Evolutionary conservation across 2,888 invertebrate genomes (phyloP), one percentile per base, ranked within the genome.

Genomic region (Leptinotarsa peninsularis): DNA sequence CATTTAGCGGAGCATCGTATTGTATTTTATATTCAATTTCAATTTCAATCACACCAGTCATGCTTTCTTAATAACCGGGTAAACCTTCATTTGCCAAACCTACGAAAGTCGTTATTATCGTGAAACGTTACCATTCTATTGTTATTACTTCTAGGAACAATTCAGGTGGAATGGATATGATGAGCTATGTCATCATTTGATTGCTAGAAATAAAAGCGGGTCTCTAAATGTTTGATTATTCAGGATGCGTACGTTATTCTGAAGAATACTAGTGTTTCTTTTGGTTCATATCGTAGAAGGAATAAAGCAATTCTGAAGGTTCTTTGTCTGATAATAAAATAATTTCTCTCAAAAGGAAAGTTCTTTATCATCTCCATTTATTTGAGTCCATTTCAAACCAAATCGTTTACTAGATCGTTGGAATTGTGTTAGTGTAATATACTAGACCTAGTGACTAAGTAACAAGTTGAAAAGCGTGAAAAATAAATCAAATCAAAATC

Each of bases 1-100:
- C 80, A 81, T 81, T 81, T 81, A 81, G 75, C 77, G 78, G 77
- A 79, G 78, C 80, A 81, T 81, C 81, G 72, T 72, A 66, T 69
- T 63, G 67, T 43, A 56, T 70, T 71, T 69, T 63, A 60, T 23
- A 56, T 70, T 71, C 73, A 76, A 76, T 78, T 78, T 76, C 78
- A 76, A 74, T 78, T 77, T 78, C 76, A 76, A 76, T 74, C 76
- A 76, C 68, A 76, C 76, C 72, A 68, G 74, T 76, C 75, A 27
- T 71, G 74, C 49, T 75, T 60, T 75, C 67, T 60, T 73, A 76
- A 76, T 76, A 70, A 70, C 49, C 23, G 54, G 52, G 68, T 69
- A 56, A 69, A 56, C 54, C 49, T 52, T 69, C n/a, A 33, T 56
- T 54, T 52, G 70, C 70, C 70, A 27, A 70, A 70, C 70, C 70